Conservation (phyloP, 2,888 invertebrate genomes). For the Netelia melanura region DNA sequence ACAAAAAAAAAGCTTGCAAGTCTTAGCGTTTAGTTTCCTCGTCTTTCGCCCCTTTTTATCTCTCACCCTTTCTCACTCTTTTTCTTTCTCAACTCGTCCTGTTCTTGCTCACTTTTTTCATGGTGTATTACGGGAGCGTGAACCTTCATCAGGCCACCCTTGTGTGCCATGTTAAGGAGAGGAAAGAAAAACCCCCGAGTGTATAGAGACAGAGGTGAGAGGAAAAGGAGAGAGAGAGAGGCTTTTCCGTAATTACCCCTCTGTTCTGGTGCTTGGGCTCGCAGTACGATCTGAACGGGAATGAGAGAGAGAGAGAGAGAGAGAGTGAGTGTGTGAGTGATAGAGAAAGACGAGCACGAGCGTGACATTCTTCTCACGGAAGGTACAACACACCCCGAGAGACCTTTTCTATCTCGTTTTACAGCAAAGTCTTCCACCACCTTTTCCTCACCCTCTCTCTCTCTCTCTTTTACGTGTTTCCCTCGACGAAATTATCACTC, state of each 20-base stretch:
- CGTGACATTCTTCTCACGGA: slow-evolving; percentile 10
- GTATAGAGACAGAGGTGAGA: slow-evolving; percentile 29
- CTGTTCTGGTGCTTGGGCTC: slow-evolving; percentile 6
- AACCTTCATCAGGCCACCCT: slow-evolving; percentile 31
- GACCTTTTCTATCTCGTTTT: slow-evolving; percentile 55
- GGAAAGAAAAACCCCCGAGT: slow-evolving; percentile 1
- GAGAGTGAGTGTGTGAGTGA: background rate
- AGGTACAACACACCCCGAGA: slow-evolving; percentile 31
- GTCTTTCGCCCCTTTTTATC: slow-evolving; percentile 3
- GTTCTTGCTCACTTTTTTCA: slow-evolving; percentile 6
- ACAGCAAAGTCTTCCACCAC: slow-evolving; percentile 49
- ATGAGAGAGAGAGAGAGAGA: slow-evolving; percentile 21
- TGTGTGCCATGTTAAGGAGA: slow-evolving; percentile 3
- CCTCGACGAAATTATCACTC: slow-evolving; percentile 70
- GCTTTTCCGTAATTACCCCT: slow-evolving; percentile 64
- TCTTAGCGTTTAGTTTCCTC: slow-evolving; percentile 20
- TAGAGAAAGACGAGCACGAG: slow-evolving; percentile 2
- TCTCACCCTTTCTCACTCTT: background rate
- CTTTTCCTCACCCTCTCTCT: slow-evolving; percentile 41
- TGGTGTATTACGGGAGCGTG: background rate
- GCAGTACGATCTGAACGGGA: slow-evolving; percentile 14
- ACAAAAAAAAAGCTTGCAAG: slow-evolving; percentile 4
- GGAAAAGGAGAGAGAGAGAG: slow-evolving; percentile 39
- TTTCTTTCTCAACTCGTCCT: background rate
- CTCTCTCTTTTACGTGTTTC: slow-evolving; percentile 52